Evolutionary conservation across 2,888 invertebrate genomes (phyloP), one percentile per base, ranked within the genome.

Genomic region (Drosophila suboccidentalis): DNA sequence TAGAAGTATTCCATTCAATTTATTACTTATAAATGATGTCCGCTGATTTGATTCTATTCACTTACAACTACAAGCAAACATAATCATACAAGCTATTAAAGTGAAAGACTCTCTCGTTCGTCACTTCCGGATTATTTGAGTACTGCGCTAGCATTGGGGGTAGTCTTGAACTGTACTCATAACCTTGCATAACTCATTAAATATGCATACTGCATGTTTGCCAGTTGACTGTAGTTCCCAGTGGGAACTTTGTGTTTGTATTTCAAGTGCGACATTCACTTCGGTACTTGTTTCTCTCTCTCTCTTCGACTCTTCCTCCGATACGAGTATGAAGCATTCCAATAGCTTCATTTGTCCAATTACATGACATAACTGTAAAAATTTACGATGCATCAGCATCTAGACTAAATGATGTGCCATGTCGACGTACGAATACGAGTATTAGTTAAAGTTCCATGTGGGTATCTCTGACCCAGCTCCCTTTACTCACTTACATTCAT

Each of bases 301-400:
- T 8, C 19, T 43, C 19, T 51, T 13, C 1, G 15, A 54, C 43
- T 49, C 26, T 15, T 46, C 17, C 22, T 47, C 58, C 41, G 64
- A 58, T 69, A 8, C 29, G 29, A 8, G 29, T 8, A 51, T 83
- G 68, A 66, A 61, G 62, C 49, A 77, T 87, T 63, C 58, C 60
- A 66, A 80, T 83, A 64, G 87, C 84, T 83, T 89, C 75, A 77
- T 86, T 86, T 83, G 61, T 55, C 66, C 82, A 83, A 83, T 83
- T 88, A 88, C 67, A 72, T 88, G 71, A 59, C 80, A 86, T 83
- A 68, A 83, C 89, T 82, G 80, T 83, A 82, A 86, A 88, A 88
- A 82, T 74, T 58, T 69, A 80, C 83, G 67, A 82, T 72, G 59
- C 78, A 65, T 41, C 60, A 46, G 39, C 57, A 58, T 39, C 44